These are phyloP conservation scores for Baryphthengus martii DNA, from an alignment of 2,113 vertebrate genomes.

Conservation along the genomic window DNA sequence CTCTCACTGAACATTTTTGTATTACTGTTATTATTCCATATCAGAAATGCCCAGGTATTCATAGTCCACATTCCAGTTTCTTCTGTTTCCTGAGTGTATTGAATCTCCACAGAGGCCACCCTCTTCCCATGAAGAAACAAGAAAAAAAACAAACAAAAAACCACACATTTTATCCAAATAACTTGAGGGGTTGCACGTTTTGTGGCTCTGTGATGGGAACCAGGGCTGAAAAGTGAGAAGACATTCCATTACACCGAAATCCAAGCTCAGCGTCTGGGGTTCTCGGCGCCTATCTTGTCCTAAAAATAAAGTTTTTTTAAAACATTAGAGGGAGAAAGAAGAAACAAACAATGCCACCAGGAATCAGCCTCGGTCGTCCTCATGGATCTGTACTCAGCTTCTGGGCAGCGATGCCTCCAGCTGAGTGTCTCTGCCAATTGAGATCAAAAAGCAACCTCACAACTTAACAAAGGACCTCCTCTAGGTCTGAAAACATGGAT, in stretches of 20 bases:
- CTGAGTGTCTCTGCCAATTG: not conserved
- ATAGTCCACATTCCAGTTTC: not conserved
- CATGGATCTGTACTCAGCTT: not conserved
- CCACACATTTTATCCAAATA: not conserved
- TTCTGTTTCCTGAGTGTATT: not conserved
- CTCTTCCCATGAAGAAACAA: not conserved
- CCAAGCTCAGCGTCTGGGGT: not conserved
- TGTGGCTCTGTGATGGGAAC: not conserved
- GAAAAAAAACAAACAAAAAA: not conserved
- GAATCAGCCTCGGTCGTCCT: not conserved
- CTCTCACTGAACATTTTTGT: not conserved
- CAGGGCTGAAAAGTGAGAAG: not conserved
- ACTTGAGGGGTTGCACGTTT: not conserved
- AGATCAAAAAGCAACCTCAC: not conserved
- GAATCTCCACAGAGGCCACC: not conserved
- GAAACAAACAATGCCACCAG: not conserved
- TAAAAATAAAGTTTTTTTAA: constrained; percentile 21
- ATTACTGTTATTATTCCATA: not conserved
- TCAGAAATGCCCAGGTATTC: not conserved
- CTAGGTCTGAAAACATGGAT: not conserved
- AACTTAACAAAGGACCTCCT: not conserved
- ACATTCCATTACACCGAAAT: not conserved
- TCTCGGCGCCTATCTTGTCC: not conserved
- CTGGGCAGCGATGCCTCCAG: not conserved
- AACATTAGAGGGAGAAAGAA: not conserved